Percentiles rank a stretch among this genome's conserved stretches.
Conservation (phyloP, 2,113 vertebrate species). For the Ophiodon elongatus region DNA sequence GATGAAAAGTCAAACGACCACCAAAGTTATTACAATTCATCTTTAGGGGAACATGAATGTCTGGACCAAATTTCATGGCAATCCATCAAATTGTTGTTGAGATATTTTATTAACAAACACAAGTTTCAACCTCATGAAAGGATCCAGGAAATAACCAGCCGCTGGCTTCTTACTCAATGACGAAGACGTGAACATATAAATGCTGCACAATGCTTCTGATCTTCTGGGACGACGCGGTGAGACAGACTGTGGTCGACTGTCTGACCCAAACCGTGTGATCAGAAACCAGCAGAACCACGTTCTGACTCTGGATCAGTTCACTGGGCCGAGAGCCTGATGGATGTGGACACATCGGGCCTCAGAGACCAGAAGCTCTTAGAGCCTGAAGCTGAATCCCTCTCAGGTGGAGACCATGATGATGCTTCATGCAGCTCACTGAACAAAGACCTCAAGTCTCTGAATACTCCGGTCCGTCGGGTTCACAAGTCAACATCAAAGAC, state of each 20-base stretch:
- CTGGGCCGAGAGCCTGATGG: conserved; percentile 40
- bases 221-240: too few species aligned
- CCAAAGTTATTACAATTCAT: not conserved
- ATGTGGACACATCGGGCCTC: conserved; percentile 29
- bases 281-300: too few species aligned
- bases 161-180: too few species aligned
- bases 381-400: conserved; percentile 34
- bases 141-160: too few species aligned
- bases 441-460: conserved; percentile 7
- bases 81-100: not conserved
- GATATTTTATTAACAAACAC: not conserved
- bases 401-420: conserved; percentile 39
- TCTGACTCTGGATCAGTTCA: conserved; percentile 1
- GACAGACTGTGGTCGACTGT: too few species aligned
- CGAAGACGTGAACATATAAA: too few species aligned
- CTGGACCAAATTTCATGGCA: not conserved
- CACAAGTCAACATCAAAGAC: conserved; percentile 24
- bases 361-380: conserved; percentile 61
- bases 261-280: too few species aligned
- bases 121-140: not conserved
- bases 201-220: too few species aligned
- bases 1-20: not conserved
- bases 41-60: not conserved
- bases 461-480: conserved; percentile 8
- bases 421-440: conserved; percentile 13